These are phyloP conservation scores for Lasioglossum pauxillum DNA, from an alignment of 2,888 invertebrate genomes.

Conservation along the genomic window DNA sequence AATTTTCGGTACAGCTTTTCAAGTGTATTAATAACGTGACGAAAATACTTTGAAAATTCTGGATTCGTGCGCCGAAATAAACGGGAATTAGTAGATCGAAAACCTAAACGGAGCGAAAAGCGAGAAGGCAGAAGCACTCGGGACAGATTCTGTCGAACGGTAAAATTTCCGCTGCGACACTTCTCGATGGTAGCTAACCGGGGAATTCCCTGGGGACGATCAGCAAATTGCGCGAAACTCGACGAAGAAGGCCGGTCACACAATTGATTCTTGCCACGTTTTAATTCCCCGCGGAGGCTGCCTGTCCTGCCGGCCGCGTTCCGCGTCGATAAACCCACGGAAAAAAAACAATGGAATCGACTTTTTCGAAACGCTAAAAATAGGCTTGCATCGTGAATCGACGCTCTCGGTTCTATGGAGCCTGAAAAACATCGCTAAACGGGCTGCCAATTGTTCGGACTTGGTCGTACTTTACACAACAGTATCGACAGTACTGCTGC, in stretches of 20 bases:
- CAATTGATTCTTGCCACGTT: conserved; percentile 64
- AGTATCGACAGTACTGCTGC: background rate
- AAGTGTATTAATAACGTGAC: too few relatives aligned
- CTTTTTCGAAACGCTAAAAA: conserved; percentile 51
- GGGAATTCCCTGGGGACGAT: conserved; percentile 49
- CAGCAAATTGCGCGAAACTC: conserved; percentile 56
- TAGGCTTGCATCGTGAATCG: conserved; percentile 27
- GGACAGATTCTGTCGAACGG: background rate
- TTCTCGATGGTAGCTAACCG: conserved; percentile 41
- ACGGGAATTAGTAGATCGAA: background rate
- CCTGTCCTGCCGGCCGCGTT: conserved; percentile 47
- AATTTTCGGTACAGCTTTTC: background rate
- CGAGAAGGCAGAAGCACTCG: background rate
- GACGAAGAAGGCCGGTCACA: conserved; percentile 38
- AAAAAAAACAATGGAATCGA: conserved; percentile 54
- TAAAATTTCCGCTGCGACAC: conserved; percentile 46
- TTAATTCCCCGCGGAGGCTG: conserved; percentile 53
- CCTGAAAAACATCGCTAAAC: conserved; percentile 17
- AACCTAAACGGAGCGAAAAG: background rate
- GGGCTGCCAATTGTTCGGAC: conserved; percentile 5
- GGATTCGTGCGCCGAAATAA: background rate
- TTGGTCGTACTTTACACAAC: background rate
- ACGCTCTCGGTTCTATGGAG: conserved; percentile 25
- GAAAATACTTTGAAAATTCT: background rate
- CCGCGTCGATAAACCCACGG: conserved; percentile 57